Evolutionary conservation across 2,888 invertebrate species (phyloP).

Genomic region (Orthonevra nobilis): DNA sequence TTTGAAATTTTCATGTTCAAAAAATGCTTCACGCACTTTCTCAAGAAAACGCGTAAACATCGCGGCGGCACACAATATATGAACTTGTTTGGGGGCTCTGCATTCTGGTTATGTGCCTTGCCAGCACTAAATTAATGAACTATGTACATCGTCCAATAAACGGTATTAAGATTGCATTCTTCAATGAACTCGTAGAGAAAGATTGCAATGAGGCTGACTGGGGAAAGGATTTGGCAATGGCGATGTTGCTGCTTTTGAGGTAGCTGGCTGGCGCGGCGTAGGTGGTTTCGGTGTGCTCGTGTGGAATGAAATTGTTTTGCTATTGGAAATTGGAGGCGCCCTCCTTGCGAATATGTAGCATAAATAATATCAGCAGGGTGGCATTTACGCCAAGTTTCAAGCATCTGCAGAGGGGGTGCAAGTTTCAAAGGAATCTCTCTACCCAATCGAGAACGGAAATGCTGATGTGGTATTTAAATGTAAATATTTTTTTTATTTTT

Average conservation of each 20-base stretch:
- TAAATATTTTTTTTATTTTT: too few relatives aligned
- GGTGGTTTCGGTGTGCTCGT: slow-evolving; percentile 21
- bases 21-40: slow-evolving; percentile 55
- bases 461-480: slow-evolving; percentile 20
- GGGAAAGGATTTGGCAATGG: slow-evolving; percentile 14
- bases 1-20: slow-evolving; percentile 45
- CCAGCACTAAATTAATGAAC: slow-evolving; percentile 29
- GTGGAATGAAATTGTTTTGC: slow-evolving; percentile 35
- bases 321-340: slow-evolving; percentile 54
- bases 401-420: slow-evolving; percentile 32
- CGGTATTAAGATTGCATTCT: slow-evolving; percentile 11
- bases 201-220: slow-evolving; percentile 6
- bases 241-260: not conserved
- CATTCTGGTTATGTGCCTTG: not conserved
- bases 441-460: slow-evolving; percentile 45
- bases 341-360: slow-evolving; percentile 38
- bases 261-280: not conserved
- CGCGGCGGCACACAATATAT: slow-evolving; percentile 22
- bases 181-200: not conserved
- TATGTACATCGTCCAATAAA: too few relatives aligned
- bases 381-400: slow-evolving; percentile 23
- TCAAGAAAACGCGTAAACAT: slow-evolving; percentile 57
- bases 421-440: slow-evolving; percentile 49
- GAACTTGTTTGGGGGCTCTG: slow-evolving; percentile 15
- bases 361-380: slow-evolving; percentile 40